Base-by-base conservation (phyloP, 2,113 vertebrate species). In the Oxyura jamaicensis region DNA sequence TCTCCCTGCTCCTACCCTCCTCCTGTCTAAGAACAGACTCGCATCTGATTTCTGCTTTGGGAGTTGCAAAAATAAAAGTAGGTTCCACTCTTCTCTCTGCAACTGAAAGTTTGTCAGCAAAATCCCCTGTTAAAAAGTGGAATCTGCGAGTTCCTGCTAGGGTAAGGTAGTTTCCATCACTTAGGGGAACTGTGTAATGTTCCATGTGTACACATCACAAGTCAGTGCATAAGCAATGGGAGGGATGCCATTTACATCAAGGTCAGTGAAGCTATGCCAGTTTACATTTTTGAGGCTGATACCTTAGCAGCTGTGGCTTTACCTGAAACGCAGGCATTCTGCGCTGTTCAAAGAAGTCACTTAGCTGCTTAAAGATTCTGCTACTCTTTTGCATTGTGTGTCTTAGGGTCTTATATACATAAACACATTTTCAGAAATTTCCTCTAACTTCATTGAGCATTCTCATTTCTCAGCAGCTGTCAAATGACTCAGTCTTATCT, bases 401-500 rank as follows among this genome's bases (percentile, higher is more conserved):
- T 78, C 31, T 59, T 15, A 48, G 62, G 7, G 28, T 44, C n/a
- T 85, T 66, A 26, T 0, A 31, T 23, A 17, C 5, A 13, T 56
- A 33, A 68, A 23, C n/a, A n/a, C 36, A 35, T 74, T 89, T 86
- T 62, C 46, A 55, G 75, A 66, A 42, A 53, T 74, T 83, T 81
- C 59, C 19, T 77, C 23, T 66, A 62, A 60, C 53, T 78, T 80
- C 79, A 46, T 2, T 91, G 63, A 36, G n/a, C 8, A 4, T 75
- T 90, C 63, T 84, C n/a, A 60, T 83, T 83, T 86, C 18, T 80
- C 36, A 42, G 29, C 26, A 58, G 67, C 59, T 83, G 20, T 91
- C 55, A 86, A 71, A 66, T 68, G 4, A 60, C 53, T 83, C n/a
- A 7, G n/a, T 69, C 55, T 90, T 83, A 78, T 90, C 75, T 90